phyloP scores from a whole-genome alignment of 2,888 invertebrate species.

The Nomada fabriciana region DNA sequence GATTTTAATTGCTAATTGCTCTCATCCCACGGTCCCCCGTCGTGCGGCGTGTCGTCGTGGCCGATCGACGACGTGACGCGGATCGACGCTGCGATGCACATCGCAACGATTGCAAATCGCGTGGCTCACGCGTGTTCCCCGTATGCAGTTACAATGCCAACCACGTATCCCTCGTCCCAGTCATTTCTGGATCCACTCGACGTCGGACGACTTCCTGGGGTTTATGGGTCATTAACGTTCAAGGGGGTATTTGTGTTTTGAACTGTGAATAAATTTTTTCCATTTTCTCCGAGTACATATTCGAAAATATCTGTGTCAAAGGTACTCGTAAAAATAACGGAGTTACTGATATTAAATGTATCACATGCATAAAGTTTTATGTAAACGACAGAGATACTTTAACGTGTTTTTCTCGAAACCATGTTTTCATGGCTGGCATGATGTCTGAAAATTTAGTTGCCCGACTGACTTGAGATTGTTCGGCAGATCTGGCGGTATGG shows the following conservation, averaged over 20 bases:
- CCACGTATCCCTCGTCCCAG: constrained; percentile 45
- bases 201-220: constrained; percentile 24
- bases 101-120: constrained; percentile 64
- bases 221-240: constrained; percentile 39
- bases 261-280: no score
- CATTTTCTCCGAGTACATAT: no score
- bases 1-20: constrained; percentile 75
- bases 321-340: no score
- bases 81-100: constrained; percentile 34
- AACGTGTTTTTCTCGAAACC: no score
- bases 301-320: no score
- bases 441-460: no score
- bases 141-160: constrained; percentile 23
- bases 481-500: no score
- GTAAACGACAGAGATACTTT: no score
- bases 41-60: constrained; percentile 58
- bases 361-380: no score
- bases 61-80: constrained; percentile 62
- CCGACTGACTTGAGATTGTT: no score
- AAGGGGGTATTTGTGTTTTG: not conserved
- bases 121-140: constrained; percentile 11
- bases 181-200: constrained; percentile 18
- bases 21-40: constrained; percentile 40
- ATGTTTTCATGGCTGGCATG: no score
- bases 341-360: no score